Evolutionary conservation across 2,888 invertebrate species (phyloP).

Genomic region (Balanococcus diminutus): DNA sequence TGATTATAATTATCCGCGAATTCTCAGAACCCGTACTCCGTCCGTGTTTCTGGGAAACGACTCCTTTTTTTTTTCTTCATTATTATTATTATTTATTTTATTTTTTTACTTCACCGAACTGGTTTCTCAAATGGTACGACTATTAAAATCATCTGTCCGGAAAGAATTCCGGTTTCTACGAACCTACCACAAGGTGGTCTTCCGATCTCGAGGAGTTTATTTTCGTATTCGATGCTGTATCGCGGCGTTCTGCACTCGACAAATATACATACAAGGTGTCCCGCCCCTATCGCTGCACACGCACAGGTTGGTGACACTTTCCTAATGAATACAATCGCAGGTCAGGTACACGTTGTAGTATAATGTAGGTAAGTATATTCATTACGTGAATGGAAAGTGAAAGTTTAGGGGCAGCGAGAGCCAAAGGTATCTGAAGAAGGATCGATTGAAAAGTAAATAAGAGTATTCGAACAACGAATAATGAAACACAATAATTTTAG

Average conservation of each 20-base stretch:
- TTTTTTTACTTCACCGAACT: constrained; percentile 11
- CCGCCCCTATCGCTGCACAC: background rate
- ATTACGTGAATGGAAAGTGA: no score
- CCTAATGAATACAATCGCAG: no score
- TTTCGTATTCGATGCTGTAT: background rate
- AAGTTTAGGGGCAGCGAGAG: no score
- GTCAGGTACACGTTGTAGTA: no score
- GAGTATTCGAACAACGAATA: no score
- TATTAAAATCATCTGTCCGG: constrained; percentile 50
- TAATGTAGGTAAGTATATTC: no score
- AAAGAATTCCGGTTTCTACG: constrained; percentile 48
- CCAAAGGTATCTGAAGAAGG: no score
- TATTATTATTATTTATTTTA: constrained; percentile 31
- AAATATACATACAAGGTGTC: background rate
- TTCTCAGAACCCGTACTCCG: constrained; percentile 35
- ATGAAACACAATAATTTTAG: no score
- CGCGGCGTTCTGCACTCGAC: background rate
- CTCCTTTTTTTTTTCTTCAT: background rate
- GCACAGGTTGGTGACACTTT: background rate
- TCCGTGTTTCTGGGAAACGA: constrained; percentile 31
- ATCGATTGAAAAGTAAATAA: no score
- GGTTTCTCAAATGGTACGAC: constrained; percentile 31
- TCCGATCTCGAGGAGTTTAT: constrained; percentile 42
- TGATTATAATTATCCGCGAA: constrained; percentile 47
- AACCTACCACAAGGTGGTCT: constrained; percentile 48